Conservation (phyloP, 2,888 invertebrate genomes). For the Dynastes maya region DNA sequence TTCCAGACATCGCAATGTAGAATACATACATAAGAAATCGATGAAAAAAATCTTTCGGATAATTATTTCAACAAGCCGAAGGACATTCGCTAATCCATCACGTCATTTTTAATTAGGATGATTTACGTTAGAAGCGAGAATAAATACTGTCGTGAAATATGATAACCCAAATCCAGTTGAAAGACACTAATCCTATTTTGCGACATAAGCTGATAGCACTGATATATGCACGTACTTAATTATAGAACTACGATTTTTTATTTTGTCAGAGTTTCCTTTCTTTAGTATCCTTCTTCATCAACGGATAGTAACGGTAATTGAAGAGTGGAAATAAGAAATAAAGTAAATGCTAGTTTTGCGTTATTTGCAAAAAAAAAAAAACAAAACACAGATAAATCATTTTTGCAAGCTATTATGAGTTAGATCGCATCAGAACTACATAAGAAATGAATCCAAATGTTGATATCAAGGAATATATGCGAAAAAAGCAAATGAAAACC, state of each 20-base stretch:
- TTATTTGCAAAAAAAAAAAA: too few relatives aligned
- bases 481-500: too few relatives aligned
- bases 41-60: conserved; percentile 15
- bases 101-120: conserved; percentile 33
- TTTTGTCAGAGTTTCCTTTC: neutral
- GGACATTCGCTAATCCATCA: conserved; percentile 40
- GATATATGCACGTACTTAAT: conserved; percentile 7
- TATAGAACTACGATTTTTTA: conserved; percentile 4
- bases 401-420: too few relatives aligned
- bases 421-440: too few relatives aligned
- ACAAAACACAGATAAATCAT: too few relatives aligned
- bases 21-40: conserved; percentile 40
- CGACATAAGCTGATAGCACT: neutral
- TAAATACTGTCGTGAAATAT: neutral
- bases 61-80: conserved; percentile 42
- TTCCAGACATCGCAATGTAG: conserved; percentile 16
- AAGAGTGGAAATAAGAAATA: too few relatives aligned
- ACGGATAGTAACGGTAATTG: too few relatives aligned
- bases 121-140: conserved; percentile 19
- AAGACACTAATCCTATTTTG: neutral
- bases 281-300: too few relatives aligned
- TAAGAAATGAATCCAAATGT: too few relatives aligned
- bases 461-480: too few relatives aligned
- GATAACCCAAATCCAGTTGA: neutral
- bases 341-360: too few relatives aligned